Evolutionary conservation across 2,797 vertebrate genomes (phyloP), one percentile per base, ranked within the genome.

Genomic region (Tachyglossus aculeatus): DNA sequence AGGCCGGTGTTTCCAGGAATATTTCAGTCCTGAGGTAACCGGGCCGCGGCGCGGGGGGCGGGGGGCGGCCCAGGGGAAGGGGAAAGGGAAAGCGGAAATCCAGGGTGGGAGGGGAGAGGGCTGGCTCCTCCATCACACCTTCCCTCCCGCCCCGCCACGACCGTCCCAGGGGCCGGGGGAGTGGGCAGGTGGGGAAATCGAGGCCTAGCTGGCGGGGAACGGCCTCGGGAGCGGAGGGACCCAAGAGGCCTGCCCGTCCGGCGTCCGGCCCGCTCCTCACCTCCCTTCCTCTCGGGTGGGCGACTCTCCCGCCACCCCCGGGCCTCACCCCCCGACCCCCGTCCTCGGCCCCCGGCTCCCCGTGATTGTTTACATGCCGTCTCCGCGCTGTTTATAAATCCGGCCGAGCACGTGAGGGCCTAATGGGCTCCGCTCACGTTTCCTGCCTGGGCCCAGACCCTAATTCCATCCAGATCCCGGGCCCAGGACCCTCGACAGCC

Each of bases 361-460:
- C 45, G 80, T 74, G 86, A 89, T 79, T 90, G 90, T 93, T 92
- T 93, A 92, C 87, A 90, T 89, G 89, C 89, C 88, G 73, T 83
- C 88, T 88, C 71, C 84, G 89, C 74, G 39, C 43, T 83, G 77
- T 88, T 91, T 92, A 90, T 91, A 90, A 90, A 88, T 88, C 87
- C 70, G 13, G 80, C 83, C 67, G 86, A 27, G 74, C 89, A 89
- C 79, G 75, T 81, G 86, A 88, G 86, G 82, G 83, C 80, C 53
- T 89, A 90, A 89, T 87, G 84, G 90, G 79, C 53, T 57, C 78
- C 88, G 89, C 88, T 89, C 90, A 87, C 79, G 78, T 89, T 90
- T 85, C 89, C 89, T 85, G 82, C 89, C 79, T 74, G 85, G 63
- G 10, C 24, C 81, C 36, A 77, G 78, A 78, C 83, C 83, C 90